These are phyloP conservation scores for Itoplectis maculator DNA, from an alignment of 2,888 invertebrate species.

Conservation along the genomic window DNA sequence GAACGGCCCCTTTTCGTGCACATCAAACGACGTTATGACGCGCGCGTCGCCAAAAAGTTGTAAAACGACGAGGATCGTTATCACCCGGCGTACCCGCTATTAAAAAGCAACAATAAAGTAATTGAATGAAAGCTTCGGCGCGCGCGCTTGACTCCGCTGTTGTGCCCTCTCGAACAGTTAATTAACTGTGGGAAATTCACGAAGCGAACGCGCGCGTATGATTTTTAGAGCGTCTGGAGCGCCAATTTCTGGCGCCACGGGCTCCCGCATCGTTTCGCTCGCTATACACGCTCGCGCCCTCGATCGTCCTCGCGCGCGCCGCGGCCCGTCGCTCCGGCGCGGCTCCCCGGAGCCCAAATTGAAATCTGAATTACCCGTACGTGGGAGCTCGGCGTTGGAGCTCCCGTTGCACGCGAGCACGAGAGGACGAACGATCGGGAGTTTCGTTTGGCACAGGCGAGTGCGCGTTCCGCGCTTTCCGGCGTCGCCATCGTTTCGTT, in stretches of 20 bases:
- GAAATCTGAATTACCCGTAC: slow-evolving; percentile 51
- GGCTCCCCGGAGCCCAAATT: slow-evolving; percentile 44
- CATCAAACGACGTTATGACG: neutral
- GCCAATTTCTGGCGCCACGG: slow-evolving; percentile 34
- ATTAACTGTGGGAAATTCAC: slow-evolving; percentile 30
- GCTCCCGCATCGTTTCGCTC: slow-evolving; percentile 18
- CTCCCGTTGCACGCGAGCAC: slow-evolving; percentile 38
- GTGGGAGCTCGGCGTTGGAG: neutral
- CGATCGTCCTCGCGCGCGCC: neutral
- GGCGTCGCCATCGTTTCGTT: slow-evolving; percentile 37
- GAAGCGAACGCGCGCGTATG: slow-evolving; percentile 25
- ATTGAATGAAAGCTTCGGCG: slow-evolving; percentile 32
- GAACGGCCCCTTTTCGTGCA: neutral
- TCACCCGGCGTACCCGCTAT: slow-evolving; percentile 15
- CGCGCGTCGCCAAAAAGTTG: neutral
- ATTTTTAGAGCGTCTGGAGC: slow-evolving; percentile 45
- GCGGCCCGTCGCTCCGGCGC: neutral
- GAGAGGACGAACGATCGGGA: slow-evolving; percentile 56
- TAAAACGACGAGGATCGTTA: slow-evolving; percentile 5
- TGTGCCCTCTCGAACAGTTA: slow-evolving; percentile 5
- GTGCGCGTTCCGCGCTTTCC: slow-evolving; percentile 30
- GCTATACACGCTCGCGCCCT: slow-evolving; percentile 2
- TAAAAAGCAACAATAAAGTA: slow-evolving; percentile 34
- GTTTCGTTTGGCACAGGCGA: slow-evolving; percentile 54
- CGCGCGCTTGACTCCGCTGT: neutral